Evolutionary conservation across 2,888 invertebrate genomes (phyloP), one percentile per base, ranked within the genome.

Genomic region (Hedya salicella): DNA sequence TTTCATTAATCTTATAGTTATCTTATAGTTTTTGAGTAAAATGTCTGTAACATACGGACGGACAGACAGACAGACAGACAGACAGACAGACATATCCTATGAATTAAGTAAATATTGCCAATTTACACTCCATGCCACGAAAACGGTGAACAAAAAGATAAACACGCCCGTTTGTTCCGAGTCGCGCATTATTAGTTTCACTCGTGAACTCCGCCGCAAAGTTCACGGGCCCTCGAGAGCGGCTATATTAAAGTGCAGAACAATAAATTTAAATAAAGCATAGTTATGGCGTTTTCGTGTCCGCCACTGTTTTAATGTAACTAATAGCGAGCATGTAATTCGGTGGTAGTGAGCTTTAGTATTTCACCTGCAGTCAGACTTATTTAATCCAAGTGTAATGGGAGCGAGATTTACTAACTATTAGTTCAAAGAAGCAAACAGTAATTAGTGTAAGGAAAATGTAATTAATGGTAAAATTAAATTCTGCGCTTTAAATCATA

Each of bases 191-290:
- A 86, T 83, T 85, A 86, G 82, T 83, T 83, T 77, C 74, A 78
- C 78, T 78, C 73, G 78, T 73, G 79, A 80, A 81, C 77, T 78
- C 72, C 73, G 75, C 78, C 78, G 73, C 79, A 76, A 78, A 82
- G 78, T 82, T 81, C 83, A 82, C 75, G 78, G 78, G 76, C 86
- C 72, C 83, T 71, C 75, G 80, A 76, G 79, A 76, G 78, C 78
- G 78, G 77, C 79, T 78, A 79, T 85, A 87, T 85, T 87, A 88
- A 88, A 88, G 86, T 83, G 83, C 78, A 79, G 76, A 74, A 86
- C 84, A 81, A 88, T 91, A 91, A 90, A 90, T 91, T 89, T 88
- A 79, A 90, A 91, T 90, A 91, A 89, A 86, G 82, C 81, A 86
- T 89, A 88, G 89, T 89, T 89, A 87, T 87, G 87, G 83, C 83